Evolutionary conservation across 2,888 invertebrate genomes (phyloP).

Genomic region (Netelia melanura): DNA sequence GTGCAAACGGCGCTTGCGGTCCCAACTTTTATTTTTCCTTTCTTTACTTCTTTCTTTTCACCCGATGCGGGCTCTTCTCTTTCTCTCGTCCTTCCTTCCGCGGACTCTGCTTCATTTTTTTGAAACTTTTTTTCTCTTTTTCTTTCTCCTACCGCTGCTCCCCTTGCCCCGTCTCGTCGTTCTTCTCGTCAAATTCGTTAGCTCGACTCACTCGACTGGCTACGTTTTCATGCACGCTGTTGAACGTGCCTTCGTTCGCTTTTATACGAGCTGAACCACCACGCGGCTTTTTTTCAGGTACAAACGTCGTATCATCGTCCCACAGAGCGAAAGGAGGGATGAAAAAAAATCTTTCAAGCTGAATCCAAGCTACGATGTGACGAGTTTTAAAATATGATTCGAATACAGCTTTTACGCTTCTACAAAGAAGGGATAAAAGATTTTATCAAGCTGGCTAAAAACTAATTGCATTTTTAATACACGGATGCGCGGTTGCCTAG

Average conservation of each 20-base stretch:
- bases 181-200: slow-evolving; percentile 53
- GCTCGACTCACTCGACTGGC: slow-evolving; percentile 31
- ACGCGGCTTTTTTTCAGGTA: background rate
- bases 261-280: background rate
- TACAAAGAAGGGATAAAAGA: too few species aligned
- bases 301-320: slow-evolving; percentile 9
- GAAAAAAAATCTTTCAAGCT: slow-evolving; percentile 20
- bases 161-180: slow-evolving; percentile 4
- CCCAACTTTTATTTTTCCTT: slow-evolving; percentile 11
- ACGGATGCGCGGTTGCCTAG: too few species aligned
- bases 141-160: background rate
- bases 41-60: slow-evolving; percentile 32
- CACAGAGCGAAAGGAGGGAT: background rate
- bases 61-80: slow-evolving; percentile 12
- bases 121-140: background rate
- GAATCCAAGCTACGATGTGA: slow-evolving; percentile 11
- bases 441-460: too few species aligned
- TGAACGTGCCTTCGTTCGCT: slow-evolving; percentile 23
- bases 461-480: too few species aligned
- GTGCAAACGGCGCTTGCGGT: slow-evolving; percentile 5
- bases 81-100: slow-evolving; percentile 5
- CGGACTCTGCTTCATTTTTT: slow-evolving; percentile 20
- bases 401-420: background rate
- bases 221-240: slow-evolving; percentile 50
- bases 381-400: slow-evolving; percentile 31